These are phyloP conservation scores for Cephus nigrinus DNA, from an alignment of 2,888 invertebrate genomes.

Conservation along the genomic window DNA sequence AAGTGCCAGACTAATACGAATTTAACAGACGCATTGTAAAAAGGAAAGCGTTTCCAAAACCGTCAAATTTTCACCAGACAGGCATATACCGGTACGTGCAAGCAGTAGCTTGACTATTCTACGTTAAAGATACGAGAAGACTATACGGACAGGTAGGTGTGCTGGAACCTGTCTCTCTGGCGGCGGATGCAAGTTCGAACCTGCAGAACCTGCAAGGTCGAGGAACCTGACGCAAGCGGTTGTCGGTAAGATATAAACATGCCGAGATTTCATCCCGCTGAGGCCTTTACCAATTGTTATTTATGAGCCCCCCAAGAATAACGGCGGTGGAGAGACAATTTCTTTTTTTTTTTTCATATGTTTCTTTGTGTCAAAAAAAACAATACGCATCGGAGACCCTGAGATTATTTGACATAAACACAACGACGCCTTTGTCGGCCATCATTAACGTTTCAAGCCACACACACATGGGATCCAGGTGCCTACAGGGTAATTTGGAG, in stretches of 20 bases:
- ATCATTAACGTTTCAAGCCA: background rate
- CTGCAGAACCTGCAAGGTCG: slow-evolving; percentile 59
- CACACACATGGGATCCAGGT: background rate
- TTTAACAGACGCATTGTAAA: background rate
- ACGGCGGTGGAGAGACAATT: background rate
- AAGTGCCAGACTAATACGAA: background rate
- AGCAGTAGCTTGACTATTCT: background rate
- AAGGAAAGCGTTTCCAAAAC: background rate
- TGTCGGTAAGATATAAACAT: slow-evolving; percentile 15
- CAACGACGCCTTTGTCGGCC: background rate
- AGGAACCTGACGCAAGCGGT: slow-evolving; percentile 44
- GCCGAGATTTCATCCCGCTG: background rate
- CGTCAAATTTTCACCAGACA: background rate
- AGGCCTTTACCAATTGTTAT: slow-evolving; percentile 10
- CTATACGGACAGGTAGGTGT: background rate
- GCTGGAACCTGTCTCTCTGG: slow-evolving; percentile 20
- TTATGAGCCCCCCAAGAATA: slow-evolving; percentile 1
- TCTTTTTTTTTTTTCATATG: background rate
- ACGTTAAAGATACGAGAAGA: background rate
- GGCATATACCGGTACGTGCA: background rate
- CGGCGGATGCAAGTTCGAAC: slow-evolving; percentile 50
- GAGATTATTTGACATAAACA: background rate
- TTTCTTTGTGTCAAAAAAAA: background rate
- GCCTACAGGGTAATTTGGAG: background rate
- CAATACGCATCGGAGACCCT: background rate